Conservation (phyloP, 2,888 invertebrate genomes). For the Venusia cambrica region DNA sequence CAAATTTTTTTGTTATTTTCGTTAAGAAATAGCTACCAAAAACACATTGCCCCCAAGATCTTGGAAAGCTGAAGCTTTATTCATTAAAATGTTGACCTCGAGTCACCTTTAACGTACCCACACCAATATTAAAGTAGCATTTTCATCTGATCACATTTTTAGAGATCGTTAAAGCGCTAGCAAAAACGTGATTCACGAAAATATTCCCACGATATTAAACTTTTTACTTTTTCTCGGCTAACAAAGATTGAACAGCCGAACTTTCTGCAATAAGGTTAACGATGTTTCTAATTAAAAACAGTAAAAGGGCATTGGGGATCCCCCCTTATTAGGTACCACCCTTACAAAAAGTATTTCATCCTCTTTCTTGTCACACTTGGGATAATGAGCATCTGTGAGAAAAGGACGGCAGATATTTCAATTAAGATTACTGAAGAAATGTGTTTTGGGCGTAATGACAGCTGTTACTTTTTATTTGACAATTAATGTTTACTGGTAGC, state of each 20-base stretch:
- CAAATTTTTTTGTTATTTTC: too few relatives aligned
- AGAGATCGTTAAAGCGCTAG: slow-evolving; percentile 20
- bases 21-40: too few relatives aligned
- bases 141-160: slow-evolving; percentile 16
- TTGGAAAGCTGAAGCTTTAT: too few relatives aligned
- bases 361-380: slow-evolving; percentile 33
- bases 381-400: slow-evolving; percentile 34
- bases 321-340: slow-evolving; percentile 43
- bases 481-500: slow-evolving; percentile 22
- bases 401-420: slow-evolving; percentile 38
- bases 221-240: slow-evolving; percentile 44
- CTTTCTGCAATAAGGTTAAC: slow-evolving; percentile 40
- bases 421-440: slow-evolving; percentile 46
- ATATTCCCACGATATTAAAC: slow-evolving; percentile 40
- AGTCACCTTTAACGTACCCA: slow-evolving; percentile 7
- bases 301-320: slow-evolving; percentile 40
- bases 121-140: slow-evolving; percentile 8
- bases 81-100: slow-evolving; percentile 4
- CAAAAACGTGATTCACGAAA: slow-evolving; percentile 22
- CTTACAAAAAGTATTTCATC: slow-evolving; percentile 41
- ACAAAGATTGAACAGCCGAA: slow-evolving; percentile 39
- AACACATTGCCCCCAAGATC: too few relatives aligned
- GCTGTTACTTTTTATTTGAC: slow-evolving; percentile 33
- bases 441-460: slow-evolving; percentile 44
- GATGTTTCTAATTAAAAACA: slow-evolving; percentile 46